Conservation (phyloP, 2,113 vertebrate species). For the Megaptera novaeangliae region DNA sequence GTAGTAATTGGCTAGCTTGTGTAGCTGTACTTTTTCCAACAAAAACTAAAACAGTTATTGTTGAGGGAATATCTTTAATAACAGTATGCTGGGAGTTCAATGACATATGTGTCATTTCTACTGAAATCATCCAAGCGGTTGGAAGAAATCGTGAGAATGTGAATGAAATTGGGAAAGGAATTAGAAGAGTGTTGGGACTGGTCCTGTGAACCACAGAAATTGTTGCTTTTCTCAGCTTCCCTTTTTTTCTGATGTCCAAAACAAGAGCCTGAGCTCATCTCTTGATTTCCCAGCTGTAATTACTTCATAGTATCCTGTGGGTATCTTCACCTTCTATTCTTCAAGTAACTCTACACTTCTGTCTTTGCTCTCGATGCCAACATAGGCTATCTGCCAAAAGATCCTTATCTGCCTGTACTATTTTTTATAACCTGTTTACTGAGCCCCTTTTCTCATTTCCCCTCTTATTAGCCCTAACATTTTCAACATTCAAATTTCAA, state of each 20-base stretch:
- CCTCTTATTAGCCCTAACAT: not conserved
- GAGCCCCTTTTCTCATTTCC: not conserved
- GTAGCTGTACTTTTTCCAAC: constrained; percentile 55
- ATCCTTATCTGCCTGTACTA: not conserved
- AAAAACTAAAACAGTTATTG: constrained; percentile 57
- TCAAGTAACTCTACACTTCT: constrained; percentile 48
- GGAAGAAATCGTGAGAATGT: constrained; percentile 66
- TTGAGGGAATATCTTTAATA: constrained; percentile 69
- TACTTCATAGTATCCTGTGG: constrained; percentile 40
- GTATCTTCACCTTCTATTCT: constrained; percentile 37
- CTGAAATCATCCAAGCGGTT: constrained; percentile 58
- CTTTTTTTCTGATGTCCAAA: constrained; percentile 29
- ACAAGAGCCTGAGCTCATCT: constrained; percentile 44
- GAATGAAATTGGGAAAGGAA: constrained; percentile 48
- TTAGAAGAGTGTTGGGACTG: not conserved
- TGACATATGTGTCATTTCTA: constrained; percentile 66
- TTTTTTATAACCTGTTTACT: not conserved
- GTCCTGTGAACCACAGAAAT: constrained; percentile 31
- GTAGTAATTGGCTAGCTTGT: constrained; percentile 45
- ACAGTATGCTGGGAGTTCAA: constrained; percentile 33
- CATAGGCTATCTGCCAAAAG: not conserved
- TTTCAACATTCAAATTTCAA: not conserved
- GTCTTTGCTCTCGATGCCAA: constrained; percentile 36
- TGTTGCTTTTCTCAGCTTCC: constrained; percentile 36
- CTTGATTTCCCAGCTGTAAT: constrained; percentile 49